These are phyloP conservation scores for Paedocypris sp. DNA, from an alignment of 2,113 vertebrate species.

Conservation along the genomic window DNA sequence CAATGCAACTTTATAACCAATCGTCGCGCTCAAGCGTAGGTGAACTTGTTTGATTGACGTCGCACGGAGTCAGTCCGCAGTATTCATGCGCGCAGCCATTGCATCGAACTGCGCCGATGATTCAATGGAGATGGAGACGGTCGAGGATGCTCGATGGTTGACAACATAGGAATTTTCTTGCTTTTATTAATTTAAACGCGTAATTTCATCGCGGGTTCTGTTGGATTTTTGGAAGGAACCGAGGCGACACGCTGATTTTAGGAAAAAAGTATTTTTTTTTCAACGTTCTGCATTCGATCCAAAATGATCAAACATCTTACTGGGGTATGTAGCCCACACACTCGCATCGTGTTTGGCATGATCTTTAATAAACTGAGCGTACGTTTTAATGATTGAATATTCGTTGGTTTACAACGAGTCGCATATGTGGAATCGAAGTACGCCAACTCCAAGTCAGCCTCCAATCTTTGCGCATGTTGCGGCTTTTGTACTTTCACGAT, in stretches of 20 bases:
- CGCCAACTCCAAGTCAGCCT: slow-evolving; percentile 25
- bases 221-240: slow-evolving; percentile 13
- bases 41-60: slow-evolving; percentile 53
- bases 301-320: slow-evolving; percentile 25
- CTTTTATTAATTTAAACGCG: background rate
- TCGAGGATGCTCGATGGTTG: slow-evolving; percentile 1
- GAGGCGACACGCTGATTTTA: background rate
- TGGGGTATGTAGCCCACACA: slow-evolving; percentile 37
- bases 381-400: slow-evolving; percentile 2
- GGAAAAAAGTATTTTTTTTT: background rate
- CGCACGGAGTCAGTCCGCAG: slow-evolving; percentile 46
- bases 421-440: slow-evolving; percentile 1
- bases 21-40: slow-evolving; percentile 13
- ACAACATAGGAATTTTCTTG: background rate
- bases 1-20: slow-evolving; percentile 23
- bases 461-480: slow-evolving; percentile 31
- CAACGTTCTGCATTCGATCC: slow-evolving; percentile 12
- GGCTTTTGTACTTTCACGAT: slow-evolving; percentile 2
- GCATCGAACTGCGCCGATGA: slow-evolving; percentile 14
- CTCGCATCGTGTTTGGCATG: no score
- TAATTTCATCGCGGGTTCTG: background rate
- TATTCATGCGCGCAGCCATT: slow-evolving; percentile 40
- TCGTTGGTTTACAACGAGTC: slow-evolving; percentile 20
- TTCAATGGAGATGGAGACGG: slow-evolving; percentile 8
- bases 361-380: background rate